phyloP scores from a whole-genome alignment of 2,113 vertebrate genomes.

The Amazona vittata region DNA sequence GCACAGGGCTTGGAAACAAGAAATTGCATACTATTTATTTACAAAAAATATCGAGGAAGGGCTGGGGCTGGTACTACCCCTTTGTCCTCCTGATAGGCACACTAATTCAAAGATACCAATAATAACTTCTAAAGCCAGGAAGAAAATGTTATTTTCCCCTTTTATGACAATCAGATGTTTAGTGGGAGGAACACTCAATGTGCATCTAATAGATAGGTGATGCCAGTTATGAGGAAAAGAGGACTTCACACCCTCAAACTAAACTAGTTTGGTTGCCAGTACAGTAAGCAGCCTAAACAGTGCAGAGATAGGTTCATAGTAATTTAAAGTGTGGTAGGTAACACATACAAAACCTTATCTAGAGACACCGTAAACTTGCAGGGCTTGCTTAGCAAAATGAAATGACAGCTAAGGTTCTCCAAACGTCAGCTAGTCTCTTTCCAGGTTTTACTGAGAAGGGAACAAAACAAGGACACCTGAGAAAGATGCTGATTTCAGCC shows the following conservation, averaged over 20 bases:
- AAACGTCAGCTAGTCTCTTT: not conserved
- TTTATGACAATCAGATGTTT: constrained; percentile 12
- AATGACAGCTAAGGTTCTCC: not conserved
- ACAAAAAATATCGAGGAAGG: not conserved
- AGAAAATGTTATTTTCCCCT: constrained; percentile 8
- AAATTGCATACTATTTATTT: not conserved
- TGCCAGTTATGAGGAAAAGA: constrained; percentile 14
- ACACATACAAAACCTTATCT: not conserved
- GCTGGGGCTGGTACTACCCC: not conserved
- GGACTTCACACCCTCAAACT: not conserved
- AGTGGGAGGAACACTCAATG: not conserved
- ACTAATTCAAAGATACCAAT: not conserved
- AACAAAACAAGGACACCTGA: not conserved
- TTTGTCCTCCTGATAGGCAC: not conserved
- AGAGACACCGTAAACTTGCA: not conserved
- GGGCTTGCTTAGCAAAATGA: not conserved
- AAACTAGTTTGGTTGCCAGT: not conserved
- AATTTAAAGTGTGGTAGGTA: not conserved
- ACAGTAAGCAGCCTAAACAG: not conserved
- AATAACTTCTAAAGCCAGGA: not conserved
- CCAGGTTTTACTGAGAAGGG: not conserved
- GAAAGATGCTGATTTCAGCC: not conserved
- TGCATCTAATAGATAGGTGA: constrained; percentile 29
- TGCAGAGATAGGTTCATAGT: not conserved
- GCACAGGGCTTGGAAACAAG: not conserved